Percentiles rank a stretch among this genome's conserved stretches.
phyloP scores from a whole-genome alignment of 2,888 invertebrate genomes.

The Eurytoma adleriae region DNA sequence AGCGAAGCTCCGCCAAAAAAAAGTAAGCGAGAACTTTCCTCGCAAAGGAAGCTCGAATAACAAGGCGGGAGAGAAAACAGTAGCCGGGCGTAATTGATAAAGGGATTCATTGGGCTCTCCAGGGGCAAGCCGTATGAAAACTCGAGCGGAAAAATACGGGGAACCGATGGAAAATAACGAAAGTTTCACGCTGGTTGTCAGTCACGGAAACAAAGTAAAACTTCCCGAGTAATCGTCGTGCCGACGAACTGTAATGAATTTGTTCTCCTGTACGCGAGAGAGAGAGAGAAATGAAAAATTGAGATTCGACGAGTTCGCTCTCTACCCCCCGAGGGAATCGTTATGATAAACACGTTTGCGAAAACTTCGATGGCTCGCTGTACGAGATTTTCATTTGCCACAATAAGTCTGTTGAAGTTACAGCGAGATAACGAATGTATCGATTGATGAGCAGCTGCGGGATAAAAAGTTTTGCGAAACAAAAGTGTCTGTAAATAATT shows the following conservation, averaged over 20 bases:
- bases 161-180: slow-evolving; percentile 34
- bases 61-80: not conserved
- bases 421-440: no score
- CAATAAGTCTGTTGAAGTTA: no score
- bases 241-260: slow-evolving; percentile 13
- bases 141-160: slow-evolving; percentile 35
- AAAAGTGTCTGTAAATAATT: no score
- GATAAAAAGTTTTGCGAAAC: no score
- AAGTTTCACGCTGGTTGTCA: slow-evolving; percentile 30
- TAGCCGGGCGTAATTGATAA: slow-evolving; percentile 19
- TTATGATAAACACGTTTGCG: slow-evolving; percentile 37
- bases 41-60: slow-evolving; percentile 13
- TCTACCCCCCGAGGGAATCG: not conserved
- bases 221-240: slow-evolving; percentile 19
- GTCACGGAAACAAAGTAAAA: slow-evolving; percentile 15
- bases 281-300: slow-evolving; percentile 16
- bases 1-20: not conserved
- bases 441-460: no score
- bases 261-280: not conserved
- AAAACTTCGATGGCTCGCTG: not conserved
- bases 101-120: slow-evolving; percentile 6
- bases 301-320: slow-evolving; percentile 13
- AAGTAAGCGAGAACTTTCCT: not conserved
- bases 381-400: no score
- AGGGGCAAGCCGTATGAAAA: slow-evolving; percentile 10